A percentile compares a stretch with the other conserved stretches of the same genome.
Evolutionary conservation across 2,888 invertebrate genomes (phyloP).

Genomic region (Cephus pulcher): DNA sequence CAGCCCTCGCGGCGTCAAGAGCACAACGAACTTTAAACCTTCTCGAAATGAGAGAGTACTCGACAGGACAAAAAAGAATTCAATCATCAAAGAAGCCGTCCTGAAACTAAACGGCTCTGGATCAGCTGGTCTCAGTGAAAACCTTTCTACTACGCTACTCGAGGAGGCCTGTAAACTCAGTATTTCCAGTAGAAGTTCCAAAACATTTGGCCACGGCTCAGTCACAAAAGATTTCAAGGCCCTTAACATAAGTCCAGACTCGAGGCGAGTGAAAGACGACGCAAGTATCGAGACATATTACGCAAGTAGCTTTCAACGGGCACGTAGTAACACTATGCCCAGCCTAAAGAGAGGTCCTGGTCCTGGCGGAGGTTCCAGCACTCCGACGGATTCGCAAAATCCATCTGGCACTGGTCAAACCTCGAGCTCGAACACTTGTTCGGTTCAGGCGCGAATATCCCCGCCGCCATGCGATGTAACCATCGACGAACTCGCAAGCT

Average conservation of each 20-base stretch:
- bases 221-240: constrained; percentile 60
- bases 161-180: constrained; percentile 53
- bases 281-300: constrained; percentile 50
- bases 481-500: constrained; percentile 94
- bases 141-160: constrained; percentile 42
- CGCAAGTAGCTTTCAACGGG: constrained; percentile 57
- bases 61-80: constrained; percentile 49
- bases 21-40: constrained; percentile 59
- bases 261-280: constrained; percentile 55
- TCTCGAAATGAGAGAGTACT: constrained; percentile 50
- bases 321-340: constrained; percentile 63
- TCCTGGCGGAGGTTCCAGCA: constrained; percentile 50
- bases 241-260: constrained; percentile 49
- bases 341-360: constrained; percentile 58
- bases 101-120: constrained; percentile 51
- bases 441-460: constrained; percentile 80
- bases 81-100: constrained; percentile 59
- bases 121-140: constrained; percentile 46
- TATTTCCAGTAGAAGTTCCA: constrained; percentile 46
- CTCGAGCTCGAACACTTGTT: constrained; percentile 71
- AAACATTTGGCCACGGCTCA: constrained; percentile 56
- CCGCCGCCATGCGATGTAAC: constrained; percentile 86
- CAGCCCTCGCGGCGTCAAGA: constrained; percentile 52
- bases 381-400: constrained; percentile 22
- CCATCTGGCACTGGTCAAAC: constrained; percentile 35